A percentile compares a stretch with the other conserved stretches of the same genome.
These are phyloP conservation scores for Sipha flava DNA, from an alignment of 1,140 invertebrate species.

Conservation along the genomic window DNA sequence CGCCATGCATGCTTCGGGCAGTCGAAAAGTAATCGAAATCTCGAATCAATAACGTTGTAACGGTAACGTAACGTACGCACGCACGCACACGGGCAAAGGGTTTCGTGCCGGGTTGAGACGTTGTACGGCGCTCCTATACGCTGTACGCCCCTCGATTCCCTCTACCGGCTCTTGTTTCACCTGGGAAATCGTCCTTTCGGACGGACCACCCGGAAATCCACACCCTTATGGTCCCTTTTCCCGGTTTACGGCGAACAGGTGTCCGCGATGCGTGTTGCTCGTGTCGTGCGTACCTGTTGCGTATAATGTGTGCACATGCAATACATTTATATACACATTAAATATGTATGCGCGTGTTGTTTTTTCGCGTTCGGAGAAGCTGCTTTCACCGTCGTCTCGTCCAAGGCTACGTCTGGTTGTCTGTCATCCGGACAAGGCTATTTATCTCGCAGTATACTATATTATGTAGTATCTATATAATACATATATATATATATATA, in stretches of 20 bases:
- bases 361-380: slow-evolving; percentile 20
- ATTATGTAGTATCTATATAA: not conserved
- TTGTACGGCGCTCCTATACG: too few species aligned
- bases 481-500: not conserved
- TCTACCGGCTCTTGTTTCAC: too few species aligned
- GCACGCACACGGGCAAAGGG: too few species aligned
- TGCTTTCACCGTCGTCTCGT: slow-evolving; percentile 15
- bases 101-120: not conserved
- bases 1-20: not conserved
- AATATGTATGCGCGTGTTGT: not conserved
- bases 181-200: too few species aligned
- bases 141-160: too few species aligned
- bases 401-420: slow-evolving; percentile 29
- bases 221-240: not conserved
- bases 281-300: not conserved
- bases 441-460: not conserved
- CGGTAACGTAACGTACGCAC: too few species aligned
- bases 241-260: not conserved
- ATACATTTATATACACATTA: not conserved
- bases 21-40: not conserved
- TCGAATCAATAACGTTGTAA: too few species aligned
- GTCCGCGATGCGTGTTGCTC: not conserved
- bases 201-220: too few species aligned
- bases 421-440: slow-evolving; percentile 28
- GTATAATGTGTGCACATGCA: not conserved